phyloP scores from a whole-genome alignment of 2,113 vertebrate genomes.

The Nothocercus julius region DNA sequence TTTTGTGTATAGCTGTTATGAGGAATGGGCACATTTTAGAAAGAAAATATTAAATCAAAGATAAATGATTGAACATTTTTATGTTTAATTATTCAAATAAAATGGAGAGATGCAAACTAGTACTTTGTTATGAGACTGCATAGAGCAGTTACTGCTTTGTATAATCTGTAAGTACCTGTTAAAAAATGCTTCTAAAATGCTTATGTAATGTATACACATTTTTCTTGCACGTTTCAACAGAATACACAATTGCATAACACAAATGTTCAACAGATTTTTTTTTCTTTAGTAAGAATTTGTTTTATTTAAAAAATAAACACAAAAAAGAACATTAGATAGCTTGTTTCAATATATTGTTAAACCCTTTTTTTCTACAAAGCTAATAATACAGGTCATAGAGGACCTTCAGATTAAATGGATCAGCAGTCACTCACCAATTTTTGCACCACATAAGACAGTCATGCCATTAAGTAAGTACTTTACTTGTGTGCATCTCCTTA shows the following conservation, averaged over 20 bases:
- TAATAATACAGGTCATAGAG: slow-evolving; percentile 72
- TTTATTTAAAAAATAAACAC: slow-evolving; percentile 79
- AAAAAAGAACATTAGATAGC: slow-evolving; percentile 79
- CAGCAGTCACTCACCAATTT: slow-evolving; percentile 66
- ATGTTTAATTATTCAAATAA: slow-evolving; percentile 82
- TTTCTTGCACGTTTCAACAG: slow-evolving; percentile 98
- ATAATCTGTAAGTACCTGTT: slow-evolving; percentile 97
- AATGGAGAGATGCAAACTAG: slow-evolving; percentile 77
- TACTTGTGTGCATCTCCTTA: slow-evolving; percentile 76
- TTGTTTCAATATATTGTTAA: slow-evolving; percentile 83
- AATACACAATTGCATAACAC: slow-evolving; percentile 79
- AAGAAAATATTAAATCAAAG: slow-evolving; percentile 81
- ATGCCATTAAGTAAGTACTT: slow-evolving; percentile 68
- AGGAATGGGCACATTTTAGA: slow-evolving; percentile 79
- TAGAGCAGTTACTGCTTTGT: slow-evolving; percentile 86
- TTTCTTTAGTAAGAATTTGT: slow-evolving; percentile 62
- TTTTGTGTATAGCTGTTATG: slow-evolving; percentile 74
- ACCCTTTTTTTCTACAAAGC: slow-evolving; percentile 66
- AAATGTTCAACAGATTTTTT: slow-evolving; percentile 54
- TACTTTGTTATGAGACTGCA: slow-evolving; percentile 85
- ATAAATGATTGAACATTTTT: slow-evolving; percentile 85
- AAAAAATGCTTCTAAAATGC: slow-evolving; percentile 94
- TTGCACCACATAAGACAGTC: slow-evolving; percentile 68
- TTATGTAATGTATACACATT: slow-evolving; percentile 97
- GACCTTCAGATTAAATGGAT: slow-evolving; percentile 70